Evolutionary conservation across 2,113 vertebrate genomes (phyloP).

Genomic region (Himantopus leucocephalus): DNA sequence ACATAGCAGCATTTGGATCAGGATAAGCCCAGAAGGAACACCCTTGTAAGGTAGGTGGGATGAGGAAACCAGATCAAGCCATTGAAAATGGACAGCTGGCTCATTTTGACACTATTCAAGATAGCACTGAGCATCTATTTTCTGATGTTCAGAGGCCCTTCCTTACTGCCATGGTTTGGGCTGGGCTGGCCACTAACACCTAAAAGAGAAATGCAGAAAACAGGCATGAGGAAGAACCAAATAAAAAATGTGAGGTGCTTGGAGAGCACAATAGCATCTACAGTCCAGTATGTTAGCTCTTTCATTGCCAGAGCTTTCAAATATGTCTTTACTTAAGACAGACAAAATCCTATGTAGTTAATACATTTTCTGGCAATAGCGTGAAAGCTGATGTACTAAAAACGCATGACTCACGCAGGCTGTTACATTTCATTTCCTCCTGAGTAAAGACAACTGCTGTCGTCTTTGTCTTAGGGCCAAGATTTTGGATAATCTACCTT

Average conservation of each 20-base stretch:
- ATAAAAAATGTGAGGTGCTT: background rate
- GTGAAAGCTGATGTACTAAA: slow-evolving; percentile 27
- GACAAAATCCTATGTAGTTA: background rate
- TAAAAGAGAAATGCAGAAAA: background rate
- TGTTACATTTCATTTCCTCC: slow-evolving; percentile 50
- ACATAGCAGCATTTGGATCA: background rate
- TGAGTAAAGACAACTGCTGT: background rate
- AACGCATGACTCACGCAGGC: slow-evolving; percentile 41
- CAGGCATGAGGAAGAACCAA: background rate
- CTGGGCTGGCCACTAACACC: background rate
- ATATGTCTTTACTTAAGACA: slow-evolving; percentile 5
- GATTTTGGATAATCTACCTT: slow-evolving; percentile 26
- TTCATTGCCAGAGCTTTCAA: slow-evolving; percentile 25
- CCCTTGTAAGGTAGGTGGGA: background rate
- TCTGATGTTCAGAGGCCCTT: background rate
- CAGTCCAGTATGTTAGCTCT: background rate
- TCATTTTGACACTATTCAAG: background rate
- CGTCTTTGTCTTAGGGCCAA: background rate
- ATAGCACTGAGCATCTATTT: background rate
- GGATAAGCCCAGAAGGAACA: background rate
- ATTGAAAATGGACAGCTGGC: background rate
- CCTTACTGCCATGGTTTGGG: background rate
- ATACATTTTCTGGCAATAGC: background rate
- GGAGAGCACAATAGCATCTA: background rate
- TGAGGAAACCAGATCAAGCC: background rate